phyloP scores from a whole-genome alignment of 2,888 invertebrate species.

The Icerya purchasi region DNA sequence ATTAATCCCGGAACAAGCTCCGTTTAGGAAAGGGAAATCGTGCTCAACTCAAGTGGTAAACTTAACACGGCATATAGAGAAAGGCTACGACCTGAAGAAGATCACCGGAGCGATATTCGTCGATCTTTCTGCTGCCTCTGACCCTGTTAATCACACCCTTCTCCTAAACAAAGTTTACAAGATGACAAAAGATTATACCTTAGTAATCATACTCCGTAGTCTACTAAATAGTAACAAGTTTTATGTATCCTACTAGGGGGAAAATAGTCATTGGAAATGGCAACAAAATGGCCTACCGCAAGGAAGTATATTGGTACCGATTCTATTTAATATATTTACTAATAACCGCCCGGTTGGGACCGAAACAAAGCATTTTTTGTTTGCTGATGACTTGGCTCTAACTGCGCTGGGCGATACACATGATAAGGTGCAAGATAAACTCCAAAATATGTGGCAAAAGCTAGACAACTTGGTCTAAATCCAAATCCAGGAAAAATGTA shows the following conservation, averaged over 20 bases:
- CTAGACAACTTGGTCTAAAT: not conserved
- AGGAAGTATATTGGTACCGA: not conserved
- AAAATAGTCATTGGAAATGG: not conserved
- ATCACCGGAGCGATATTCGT: not conserved
- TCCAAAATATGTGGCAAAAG: not conserved
- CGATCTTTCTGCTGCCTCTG: not conserved
- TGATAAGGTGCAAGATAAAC: not conserved
- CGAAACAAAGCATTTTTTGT: no score
- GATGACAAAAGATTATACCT: not conserved
- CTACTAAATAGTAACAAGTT: not conserved
- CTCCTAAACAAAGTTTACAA: not conserved
- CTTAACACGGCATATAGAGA: not conserved
- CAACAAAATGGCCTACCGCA: no score
- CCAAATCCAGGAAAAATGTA: not conserved
- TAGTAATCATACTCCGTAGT: not conserved
- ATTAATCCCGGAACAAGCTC: not conserved
- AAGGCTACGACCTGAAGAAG: not conserved
- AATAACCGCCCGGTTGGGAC: no score
- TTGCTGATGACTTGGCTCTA: no score
- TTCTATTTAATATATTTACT: not conserved
- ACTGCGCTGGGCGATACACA: not conserved
- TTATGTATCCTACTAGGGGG: not conserved
- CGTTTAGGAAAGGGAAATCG: not conserved
- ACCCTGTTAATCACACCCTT: not conserved
- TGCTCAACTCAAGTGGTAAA: no score